Percentiles rank a stretch among this genome's conserved stretches.
phyloP scores from a whole-genome alignment of 2,888 invertebrate species.

The Eremobia ochroleuca region DNA sequence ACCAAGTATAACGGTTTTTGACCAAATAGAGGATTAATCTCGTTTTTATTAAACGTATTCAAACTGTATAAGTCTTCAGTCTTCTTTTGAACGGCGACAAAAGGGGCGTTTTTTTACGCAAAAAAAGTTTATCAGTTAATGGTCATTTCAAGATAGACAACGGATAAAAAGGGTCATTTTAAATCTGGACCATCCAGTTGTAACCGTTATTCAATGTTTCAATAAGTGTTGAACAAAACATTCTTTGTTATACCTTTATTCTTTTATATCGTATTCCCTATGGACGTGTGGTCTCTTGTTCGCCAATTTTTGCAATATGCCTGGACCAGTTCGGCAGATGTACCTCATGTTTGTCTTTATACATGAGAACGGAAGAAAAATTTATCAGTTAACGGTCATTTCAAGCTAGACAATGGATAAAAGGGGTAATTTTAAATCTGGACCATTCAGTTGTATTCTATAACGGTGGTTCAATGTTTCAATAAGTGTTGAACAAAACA shows the following conservation, averaged over 20 bases:
- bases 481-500: constrained; percentile 12
- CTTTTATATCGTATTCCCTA: neutral
- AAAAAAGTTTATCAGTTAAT: neutral
- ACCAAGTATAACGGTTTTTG: neutral
- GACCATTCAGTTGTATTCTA: neutral
- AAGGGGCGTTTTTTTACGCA: neutral
- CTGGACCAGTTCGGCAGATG: constrained; percentile 30
- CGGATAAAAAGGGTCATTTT: neutral
- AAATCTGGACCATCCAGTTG: neutral
- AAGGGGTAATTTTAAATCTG: constrained; percentile 3
- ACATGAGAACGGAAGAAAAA: neutral
- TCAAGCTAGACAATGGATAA: neutral
- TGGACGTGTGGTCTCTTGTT: constrained; percentile 5
- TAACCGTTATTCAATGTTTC: constrained; percentile 14
- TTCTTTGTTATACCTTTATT: neutral
- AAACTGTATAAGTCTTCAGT: neutral
- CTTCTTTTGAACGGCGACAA: neutral
- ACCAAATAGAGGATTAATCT: neutral
- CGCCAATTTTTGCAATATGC: constrained; percentile 6
- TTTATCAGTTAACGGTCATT: neutral
- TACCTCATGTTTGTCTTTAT: constrained; percentile 6
- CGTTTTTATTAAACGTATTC: neutral
- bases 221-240: constrained; percentile 12
- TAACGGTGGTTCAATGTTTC: constrained; percentile 15
- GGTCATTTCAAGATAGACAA: neutral